Conservation (phyloP, 30 jellyfish, hydroid and myxozoan genomes). For the Calvadosia cruxmelitensis region DNA sequence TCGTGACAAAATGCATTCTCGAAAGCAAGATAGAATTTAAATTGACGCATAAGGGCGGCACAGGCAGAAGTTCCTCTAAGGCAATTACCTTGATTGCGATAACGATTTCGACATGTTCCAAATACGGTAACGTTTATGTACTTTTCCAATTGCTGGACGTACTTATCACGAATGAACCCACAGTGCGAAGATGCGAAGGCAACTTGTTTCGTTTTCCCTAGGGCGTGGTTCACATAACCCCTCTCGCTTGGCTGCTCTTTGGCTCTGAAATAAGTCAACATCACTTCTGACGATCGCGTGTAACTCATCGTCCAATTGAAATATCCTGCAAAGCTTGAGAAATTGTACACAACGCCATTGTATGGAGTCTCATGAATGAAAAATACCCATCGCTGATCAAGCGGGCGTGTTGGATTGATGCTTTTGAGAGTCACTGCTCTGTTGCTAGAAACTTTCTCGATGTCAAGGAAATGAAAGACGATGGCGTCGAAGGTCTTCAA, state of each 20-base stretch:
- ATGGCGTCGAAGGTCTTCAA: slow-evolving; percentile 43
- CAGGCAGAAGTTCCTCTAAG: slow-evolving; percentile 44
- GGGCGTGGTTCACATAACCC: slow-evolving; percentile 33
- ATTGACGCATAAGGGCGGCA: slow-evolving; percentile 23
- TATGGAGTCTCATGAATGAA: slow-evolving; percentile 90
- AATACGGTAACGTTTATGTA: slow-evolving; percentile 71
- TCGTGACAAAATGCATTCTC: slow-evolving; percentile 10
- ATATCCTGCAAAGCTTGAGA: slow-evolving; percentile 36
- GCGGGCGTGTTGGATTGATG: slow-evolving; percentile 26
- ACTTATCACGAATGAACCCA: slow-evolving; percentile 73
- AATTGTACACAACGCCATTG: slow-evolving; percentile 11
- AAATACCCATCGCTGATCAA: slow-evolving; percentile 67
- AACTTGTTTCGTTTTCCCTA: slow-evolving; percentile 49
- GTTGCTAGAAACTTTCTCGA: slow-evolving; percentile 23
- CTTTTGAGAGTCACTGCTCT: slow-evolving; percentile 39
- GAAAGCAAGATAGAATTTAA: slow-evolving; percentile 1
- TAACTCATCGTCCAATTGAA: slow-evolving; percentile 97
- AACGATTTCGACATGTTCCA: slow-evolving; percentile 67
- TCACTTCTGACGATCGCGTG: slow-evolving; percentile 63
- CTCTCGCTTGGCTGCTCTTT: slow-evolving; percentile 5
- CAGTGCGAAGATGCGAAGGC: slow-evolving; percentile 92
- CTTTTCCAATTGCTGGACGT: slow-evolving; percentile 57
- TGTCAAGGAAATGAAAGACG: slow-evolving; percentile 86
- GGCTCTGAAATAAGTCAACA: slow-evolving; percentile 63
- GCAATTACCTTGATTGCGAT: slow-evolving; percentile 66